phyloP scores from a whole-genome alignment of 2,113 vertebrate genomes.

The Clarias batrachus region DNA sequence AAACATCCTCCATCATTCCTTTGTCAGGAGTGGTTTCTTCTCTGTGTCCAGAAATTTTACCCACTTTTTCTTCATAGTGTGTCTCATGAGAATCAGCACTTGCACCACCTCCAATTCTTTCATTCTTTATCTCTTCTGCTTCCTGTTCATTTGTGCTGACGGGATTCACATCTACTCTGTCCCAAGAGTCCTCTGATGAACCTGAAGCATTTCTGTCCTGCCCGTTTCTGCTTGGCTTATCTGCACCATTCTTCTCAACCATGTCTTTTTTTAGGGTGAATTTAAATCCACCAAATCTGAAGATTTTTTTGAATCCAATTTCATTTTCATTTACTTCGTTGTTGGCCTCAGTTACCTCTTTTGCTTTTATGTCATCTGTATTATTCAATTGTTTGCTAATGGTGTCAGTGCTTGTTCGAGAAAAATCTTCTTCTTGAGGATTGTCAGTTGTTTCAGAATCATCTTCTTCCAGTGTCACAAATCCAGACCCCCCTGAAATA shows the following conservation, averaged over 20 bases:
- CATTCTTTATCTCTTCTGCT: slow-evolving; percentile 43
- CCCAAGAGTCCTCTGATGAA: slow-evolving; percentile 56
- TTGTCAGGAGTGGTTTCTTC: slow-evolving; percentile 62
- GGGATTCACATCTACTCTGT: slow-evolving; percentile 22
- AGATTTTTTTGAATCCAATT: slow-evolving; percentile 84
- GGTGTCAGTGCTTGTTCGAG: slow-evolving; percentile 57
- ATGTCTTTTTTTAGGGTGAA: slow-evolving; percentile 87
- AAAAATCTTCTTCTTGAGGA: slow-evolving; percentile 48
- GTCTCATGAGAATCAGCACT: slow-evolving; percentile 54
- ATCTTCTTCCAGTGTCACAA: slow-evolving; percentile 69
- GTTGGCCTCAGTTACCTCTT: slow-evolving; percentile 66
- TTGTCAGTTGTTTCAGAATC: slow-evolving; percentile 62
- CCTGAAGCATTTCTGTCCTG: slow-evolving; percentile 61
- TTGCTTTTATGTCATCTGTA: slow-evolving; percentile 54
- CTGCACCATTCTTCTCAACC: slow-evolving; percentile 70
- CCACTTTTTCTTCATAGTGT: slow-evolving; percentile 44
- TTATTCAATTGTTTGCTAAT: slow-evolving; percentile 61
- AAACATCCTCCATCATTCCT: slow-evolving; percentile 50
- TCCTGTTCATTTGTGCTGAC: slow-evolving; percentile 15
- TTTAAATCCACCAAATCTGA: slow-evolving; percentile 87
- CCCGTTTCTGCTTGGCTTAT: slow-evolving; percentile 70
- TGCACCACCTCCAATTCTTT: slow-evolving; percentile 56
- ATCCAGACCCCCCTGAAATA: slow-evolving; percentile 72
- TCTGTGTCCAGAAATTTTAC: slow-evolving; percentile 42
- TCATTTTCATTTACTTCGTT: slow-evolving; percentile 74